These are phyloP conservation scores for Bungarus multicinctus DNA, from an alignment of 2,113 vertebrate species.

Conservation along the genomic window DNA sequence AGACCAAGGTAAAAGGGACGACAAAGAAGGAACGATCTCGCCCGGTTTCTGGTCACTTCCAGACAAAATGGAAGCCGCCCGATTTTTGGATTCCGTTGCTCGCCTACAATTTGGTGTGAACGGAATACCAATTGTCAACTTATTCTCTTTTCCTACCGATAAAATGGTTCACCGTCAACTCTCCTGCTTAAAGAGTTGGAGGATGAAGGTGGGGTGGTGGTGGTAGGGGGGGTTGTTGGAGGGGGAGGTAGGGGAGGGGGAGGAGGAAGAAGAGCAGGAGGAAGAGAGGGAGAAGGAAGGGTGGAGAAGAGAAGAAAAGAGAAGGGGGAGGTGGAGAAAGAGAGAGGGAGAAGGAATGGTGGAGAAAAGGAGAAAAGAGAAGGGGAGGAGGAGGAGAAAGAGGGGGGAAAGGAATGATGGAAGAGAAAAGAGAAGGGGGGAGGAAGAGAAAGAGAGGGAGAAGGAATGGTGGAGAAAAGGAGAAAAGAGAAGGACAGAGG, in stretches of 20 bases:
- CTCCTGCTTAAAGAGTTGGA: not conserved
- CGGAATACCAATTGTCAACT: not conserved
- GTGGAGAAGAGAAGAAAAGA: not conserved
- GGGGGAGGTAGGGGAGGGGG: not conserved
- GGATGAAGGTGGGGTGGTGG: not conserved
- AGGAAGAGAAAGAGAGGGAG: too few species aligned
- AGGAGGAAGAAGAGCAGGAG: not conserved
- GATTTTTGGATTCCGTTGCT: not conserved
- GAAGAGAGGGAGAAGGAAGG: too few species aligned
- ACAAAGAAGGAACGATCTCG: not conserved
- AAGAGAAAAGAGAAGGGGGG: rapidly evolving
- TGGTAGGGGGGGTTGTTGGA: too few species aligned
- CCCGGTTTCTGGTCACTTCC: rapidly evolving
- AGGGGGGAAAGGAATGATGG: too few species aligned
- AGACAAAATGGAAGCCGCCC: not conserved
- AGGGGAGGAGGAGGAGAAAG: not conserved
- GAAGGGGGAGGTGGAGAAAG: too few species aligned
- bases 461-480: not conserved
- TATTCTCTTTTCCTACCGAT: not conserved
- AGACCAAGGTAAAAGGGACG: not conserved
- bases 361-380: not conserved
- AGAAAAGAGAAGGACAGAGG: too few species aligned
- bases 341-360: not conserved
- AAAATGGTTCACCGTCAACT: not conserved
- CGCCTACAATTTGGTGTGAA: not conserved